Evolutionary conservation across 2,888 invertebrate species (phyloP), one percentile per base, ranked within the genome.

Genomic region (Cepaea hortensis): DNA sequence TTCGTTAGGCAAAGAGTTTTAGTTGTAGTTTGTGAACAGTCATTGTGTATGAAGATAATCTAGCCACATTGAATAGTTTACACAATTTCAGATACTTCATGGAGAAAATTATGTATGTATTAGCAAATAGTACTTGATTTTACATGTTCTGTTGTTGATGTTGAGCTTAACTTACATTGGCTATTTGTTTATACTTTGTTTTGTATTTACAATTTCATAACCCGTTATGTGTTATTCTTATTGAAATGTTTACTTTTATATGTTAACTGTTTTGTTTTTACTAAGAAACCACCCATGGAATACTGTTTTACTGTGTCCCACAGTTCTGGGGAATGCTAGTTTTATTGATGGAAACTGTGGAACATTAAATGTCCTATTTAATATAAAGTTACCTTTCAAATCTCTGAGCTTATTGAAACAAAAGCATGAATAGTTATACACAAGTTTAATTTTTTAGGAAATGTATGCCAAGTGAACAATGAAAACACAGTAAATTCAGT

Each of bases 91-190:
- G 87, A 87, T 87, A 50, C 84, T 87, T 5, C 79, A 87, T 46
- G 87, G 87, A 73, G 62, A 83, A 50, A 35, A 87, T 70, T 80
- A 83, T 84, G 87, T 87, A 87, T 72, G 87, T 87, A 87, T 84
- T 18, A 73, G 68, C 55, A 9, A 20, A 79, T 55, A 23, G 13
- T 9, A 15, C 13, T 13, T 3, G 46, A 62, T 61, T 20, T 79
- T 35, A 46, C 35, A 35, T 62, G 15, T 3, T 46, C 3, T 2
- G 13, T 11, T 77, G 20, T 35, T 73, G 3, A n/a, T 73, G 13
- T 73, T 73, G n/a, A 11, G 23, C 73, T 35, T 23, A 23, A 11
- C 35, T 11, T 20, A 20, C 18, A 68, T 68, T n/a, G n/a, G n/a
- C 23, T 73, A 23, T 73, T 2, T 68, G n/a, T 20, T 20, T 68